phyloP scores from a whole-genome alignment of 2,888 invertebrate genomes.

The Adelphocoris suturalis region DNA sequence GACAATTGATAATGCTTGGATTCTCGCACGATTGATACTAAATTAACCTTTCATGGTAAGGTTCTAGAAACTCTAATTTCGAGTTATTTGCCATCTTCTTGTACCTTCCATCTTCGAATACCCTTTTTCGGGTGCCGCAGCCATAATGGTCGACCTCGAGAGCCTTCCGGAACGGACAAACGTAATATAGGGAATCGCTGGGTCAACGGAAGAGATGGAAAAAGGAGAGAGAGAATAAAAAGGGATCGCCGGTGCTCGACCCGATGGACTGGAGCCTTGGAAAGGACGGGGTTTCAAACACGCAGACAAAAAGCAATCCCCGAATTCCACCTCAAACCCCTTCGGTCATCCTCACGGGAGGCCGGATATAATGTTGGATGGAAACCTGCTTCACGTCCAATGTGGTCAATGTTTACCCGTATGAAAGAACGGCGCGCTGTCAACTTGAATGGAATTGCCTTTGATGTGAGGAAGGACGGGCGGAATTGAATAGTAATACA shows the following conservation, averaged over 20 bases:
- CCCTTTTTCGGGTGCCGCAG: slow-evolving; percentile 1
- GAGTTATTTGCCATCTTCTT: not conserved
- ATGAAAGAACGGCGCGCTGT: not conserved
- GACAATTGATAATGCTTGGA: no score
- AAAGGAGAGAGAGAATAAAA: not conserved
- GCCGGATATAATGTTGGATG: not conserved
- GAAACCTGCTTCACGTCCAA: not conserved
- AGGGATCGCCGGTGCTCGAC: not conserved
- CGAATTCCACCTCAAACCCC: slow-evolving; percentile 24
- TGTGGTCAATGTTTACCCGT: slow-evolving; percentile 10
- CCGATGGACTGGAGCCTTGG: slow-evolving; percentile 16
- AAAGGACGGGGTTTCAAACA: slow-evolving; percentile 1
- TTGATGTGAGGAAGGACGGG: not conserved
- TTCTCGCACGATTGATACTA: no score
- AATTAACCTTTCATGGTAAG: not conserved
- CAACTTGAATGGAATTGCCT: not conserved
- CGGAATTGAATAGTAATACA: not conserved
- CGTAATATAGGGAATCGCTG: slow-evolving; percentile 36
- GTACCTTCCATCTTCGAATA: not conserved
- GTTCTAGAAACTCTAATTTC: not conserved
- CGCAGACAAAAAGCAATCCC: slow-evolving; percentile 36
- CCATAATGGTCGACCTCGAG: not conserved
- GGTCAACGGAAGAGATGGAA: slow-evolving; percentile 27
- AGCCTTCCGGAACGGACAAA: not conserved
- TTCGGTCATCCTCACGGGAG: not conserved